Conservation (phyloP, 1,140 invertebrate species). For the Pseudobourletiella spinata region DNA sequence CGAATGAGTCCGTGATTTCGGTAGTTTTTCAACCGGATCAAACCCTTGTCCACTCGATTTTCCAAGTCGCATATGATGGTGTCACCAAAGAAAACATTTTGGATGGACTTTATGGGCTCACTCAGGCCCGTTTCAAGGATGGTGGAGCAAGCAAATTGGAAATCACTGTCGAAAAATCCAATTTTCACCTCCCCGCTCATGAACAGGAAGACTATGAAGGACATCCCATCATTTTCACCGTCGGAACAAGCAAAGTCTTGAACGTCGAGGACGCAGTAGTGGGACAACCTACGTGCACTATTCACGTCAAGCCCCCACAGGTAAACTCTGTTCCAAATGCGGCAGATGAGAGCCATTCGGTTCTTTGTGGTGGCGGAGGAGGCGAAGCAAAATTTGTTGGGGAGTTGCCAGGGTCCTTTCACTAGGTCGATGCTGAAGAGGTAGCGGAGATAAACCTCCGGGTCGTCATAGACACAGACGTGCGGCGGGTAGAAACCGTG, state of each 20-base stretch:
- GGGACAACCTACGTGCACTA: conserved; percentile 14
- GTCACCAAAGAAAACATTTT: conserved; percentile 21
- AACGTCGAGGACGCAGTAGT: conserved; percentile 18
- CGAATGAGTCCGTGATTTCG: conserved; percentile 12
- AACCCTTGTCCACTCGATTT: conserved; percentile 1
- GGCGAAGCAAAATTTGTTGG: conserved; percentile 17
- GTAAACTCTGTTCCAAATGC: conserved; percentile 26
- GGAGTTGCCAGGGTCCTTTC: conserved; percentile 24
- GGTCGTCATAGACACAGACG: conserved; percentile 32
- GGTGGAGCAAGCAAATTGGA: conserved; percentile 17
- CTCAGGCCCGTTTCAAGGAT: neutral
- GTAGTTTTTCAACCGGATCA: conserved; percentile 24
- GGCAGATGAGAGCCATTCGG: conserved; percentile 16
- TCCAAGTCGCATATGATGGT: conserved; percentile 23
- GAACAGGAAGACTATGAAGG: conserved; percentile 13
- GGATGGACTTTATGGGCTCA: conserved; percentile 6
- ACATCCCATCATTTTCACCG: neutral
- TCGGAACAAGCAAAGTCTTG: conserved; percentile 23
- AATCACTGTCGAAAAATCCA: conserved; percentile 25
- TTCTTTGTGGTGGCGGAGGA: neutral
- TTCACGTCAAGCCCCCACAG: conserved; percentile 21
- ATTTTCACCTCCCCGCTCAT: conserved; percentile 18
- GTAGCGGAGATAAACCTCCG: conserved; percentile 20
- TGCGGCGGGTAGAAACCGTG: conserved; percentile 34
- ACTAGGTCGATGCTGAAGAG: conserved; percentile 25